Percentiles rank a stretch among this genome's conserved stretches.
phyloP scores from a whole-genome alignment of 2,797 vertebrate species.

The Bucorvus abyssinicus region DNA sequence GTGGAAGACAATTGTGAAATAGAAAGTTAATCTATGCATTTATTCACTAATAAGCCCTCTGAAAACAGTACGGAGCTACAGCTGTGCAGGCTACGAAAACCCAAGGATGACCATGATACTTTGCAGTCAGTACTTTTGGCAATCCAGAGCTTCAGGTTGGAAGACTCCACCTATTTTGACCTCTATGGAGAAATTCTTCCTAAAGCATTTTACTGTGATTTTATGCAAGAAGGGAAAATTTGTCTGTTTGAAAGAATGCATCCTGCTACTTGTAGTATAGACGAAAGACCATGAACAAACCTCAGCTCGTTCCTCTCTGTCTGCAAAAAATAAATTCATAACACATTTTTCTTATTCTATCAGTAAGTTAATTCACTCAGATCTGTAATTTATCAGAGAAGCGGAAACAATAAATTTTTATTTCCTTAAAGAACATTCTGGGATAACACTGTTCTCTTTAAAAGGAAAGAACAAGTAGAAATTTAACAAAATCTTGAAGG shows the following conservation, averaged over 20 bases:
- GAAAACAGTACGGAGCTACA: not conserved
- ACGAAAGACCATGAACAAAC: not conserved
- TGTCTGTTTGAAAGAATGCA: not conserved
- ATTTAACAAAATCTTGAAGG: not conserved
- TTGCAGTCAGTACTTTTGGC: not conserved
- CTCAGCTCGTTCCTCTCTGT: not conserved
- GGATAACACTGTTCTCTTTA: not conserved
- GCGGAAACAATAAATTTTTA: rapidly evolving
- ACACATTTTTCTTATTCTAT: not conserved
- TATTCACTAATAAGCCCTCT: not conserved
- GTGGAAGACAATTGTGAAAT: not conserved
- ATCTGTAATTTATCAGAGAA: not conserved
- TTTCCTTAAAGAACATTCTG: not conserved
- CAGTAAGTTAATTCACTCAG: not conserved
- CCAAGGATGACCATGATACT: not conserved
- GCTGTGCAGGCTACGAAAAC: not conserved
- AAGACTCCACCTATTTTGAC: not conserved
- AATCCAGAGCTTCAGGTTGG: not conserved
- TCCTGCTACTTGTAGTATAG: not conserved
- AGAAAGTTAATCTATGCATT: not conserved
- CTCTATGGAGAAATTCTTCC: not conserved
- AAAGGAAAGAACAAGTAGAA: not conserved
- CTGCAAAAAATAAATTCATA: not conserved
- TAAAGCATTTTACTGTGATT: not conserved
- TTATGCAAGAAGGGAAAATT: not conserved